Percentiles rank a stretch among this genome's conserved stretches.
Evolutionary conservation across 2,888 invertebrate genomes (phyloP).

Genomic region (Trichopoda pennipes): DNA sequence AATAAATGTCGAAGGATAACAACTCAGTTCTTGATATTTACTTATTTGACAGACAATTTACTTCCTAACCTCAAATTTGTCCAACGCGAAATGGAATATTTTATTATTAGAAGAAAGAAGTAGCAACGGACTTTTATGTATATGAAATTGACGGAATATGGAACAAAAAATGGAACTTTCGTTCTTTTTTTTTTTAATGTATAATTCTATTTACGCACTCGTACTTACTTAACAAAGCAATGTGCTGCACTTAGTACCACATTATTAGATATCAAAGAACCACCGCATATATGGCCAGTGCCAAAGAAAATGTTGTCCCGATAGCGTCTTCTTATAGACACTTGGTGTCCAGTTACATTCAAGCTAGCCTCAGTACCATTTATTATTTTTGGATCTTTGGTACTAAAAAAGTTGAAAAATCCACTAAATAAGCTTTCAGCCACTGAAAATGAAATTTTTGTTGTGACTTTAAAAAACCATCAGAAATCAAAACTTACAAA

Average conservation of each 20-base stretch:
- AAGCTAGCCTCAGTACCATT: conserved; percentile 66
- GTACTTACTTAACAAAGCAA: conserved; percentile 78
- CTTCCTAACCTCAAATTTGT: too few species aligned
- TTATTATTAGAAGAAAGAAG: too few species aligned
- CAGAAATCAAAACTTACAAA: conserved; percentile 6
- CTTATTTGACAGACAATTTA: too few species aligned
- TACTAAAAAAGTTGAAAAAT: background rate
- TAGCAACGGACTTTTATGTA: too few species aligned
- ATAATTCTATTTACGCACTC: too few species aligned
- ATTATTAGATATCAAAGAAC: conserved; percentile 73
- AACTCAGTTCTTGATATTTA: too few species aligned
- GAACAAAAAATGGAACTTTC: too few species aligned
- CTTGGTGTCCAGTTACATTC: conserved; percentile 74
- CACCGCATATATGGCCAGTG: conserved; percentile 78
- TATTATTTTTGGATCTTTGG: conserved; percentile 62
- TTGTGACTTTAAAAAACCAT: background rate
- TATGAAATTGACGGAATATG: too few species aligned
- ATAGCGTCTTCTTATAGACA: conserved; percentile 72
- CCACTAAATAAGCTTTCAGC: background rate
- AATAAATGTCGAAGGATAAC: too few species aligned
- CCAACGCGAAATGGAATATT: too few species aligned
- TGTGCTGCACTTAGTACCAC: conserved; percentile 77
- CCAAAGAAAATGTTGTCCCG: conserved; percentile 76
- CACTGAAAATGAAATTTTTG: conserved; percentile 20
- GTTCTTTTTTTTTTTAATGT: too few species aligned